Conservation (phyloP, 2,113 vertebrate species). For the Callipepla squamata region DNA sequence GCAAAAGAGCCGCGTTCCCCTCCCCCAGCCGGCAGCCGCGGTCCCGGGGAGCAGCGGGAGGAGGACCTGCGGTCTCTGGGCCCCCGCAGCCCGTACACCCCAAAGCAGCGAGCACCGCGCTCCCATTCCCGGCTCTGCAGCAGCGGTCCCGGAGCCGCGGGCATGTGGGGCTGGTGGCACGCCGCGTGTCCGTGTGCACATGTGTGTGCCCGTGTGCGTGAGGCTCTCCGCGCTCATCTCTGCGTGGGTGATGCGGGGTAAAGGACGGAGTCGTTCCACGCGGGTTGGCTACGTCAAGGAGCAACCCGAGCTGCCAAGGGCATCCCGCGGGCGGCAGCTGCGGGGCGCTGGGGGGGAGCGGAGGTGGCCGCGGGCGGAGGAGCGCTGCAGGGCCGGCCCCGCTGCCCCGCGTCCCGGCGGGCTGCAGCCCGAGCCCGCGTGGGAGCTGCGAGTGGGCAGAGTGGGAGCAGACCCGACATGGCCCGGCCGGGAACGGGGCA, state of each 20-base stretch:
- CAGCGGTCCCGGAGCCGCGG: not conserved
- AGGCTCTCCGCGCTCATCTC: rapidly evolving
- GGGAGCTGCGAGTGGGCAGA: rapidly evolving
- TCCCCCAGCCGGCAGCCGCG: not conserved
- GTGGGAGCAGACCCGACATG: not conserved
- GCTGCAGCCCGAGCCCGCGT: not conserved
- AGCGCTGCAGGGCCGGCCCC: rapidly evolving
- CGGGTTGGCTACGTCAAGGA: not conserved
- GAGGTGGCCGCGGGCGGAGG: not conserved
- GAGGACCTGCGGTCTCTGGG: not conserved
- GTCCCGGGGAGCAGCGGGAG: not conserved
- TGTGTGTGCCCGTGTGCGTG: not conserved
- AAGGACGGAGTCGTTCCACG: not conserved
- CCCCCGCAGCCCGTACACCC: not conserved
- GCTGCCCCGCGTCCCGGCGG: rapidly evolving
- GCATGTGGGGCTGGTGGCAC: too few relatives aligned
- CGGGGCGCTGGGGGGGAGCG: rapidly evolving
- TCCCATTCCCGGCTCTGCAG: not conserved
- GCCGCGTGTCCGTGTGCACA: rapidly evolving
- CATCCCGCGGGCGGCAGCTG: not conserved
- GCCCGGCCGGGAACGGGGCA: not conserved
- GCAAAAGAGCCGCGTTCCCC: not conserved
- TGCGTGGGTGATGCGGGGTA: not conserved
- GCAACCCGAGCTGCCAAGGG: constrained; percentile 51
- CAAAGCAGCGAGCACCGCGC: rapidly evolving